phyloP scores from a whole-genome alignment of 2,797 vertebrate species.

The Leuciscus waleckii region DNA sequence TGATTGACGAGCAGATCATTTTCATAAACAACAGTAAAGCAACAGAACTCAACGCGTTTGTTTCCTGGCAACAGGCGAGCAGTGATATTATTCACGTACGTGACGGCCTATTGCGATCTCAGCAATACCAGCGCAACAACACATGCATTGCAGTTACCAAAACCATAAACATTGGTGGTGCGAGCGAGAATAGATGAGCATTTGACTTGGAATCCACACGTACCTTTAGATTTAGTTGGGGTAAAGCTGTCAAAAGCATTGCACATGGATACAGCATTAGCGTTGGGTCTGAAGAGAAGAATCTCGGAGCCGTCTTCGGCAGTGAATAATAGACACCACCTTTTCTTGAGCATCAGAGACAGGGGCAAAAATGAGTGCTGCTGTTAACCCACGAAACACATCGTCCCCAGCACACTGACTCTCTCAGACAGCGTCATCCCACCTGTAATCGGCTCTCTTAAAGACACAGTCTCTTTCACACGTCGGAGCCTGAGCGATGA shows the following conservation, averaged over 20 bases:
- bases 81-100: conserved; percentile 58
- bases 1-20: conserved; percentile 44
- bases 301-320: conserved; percentile 39
- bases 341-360: conserved; percentile 34
- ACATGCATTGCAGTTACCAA: conserved; percentile 12
- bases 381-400: conserved; percentile 48
- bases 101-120: conserved; percentile 50
- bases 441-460: conserved; percentile 63
- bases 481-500: background rate
- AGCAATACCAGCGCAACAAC: background rate
- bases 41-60: conserved; percentile 56
- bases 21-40: conserved; percentile 52
- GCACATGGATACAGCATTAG: conserved; percentile 58
- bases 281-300: conserved; percentile 43
- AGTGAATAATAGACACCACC: conserved; percentile 33
- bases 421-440: conserved; percentile 75
- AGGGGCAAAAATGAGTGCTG: conserved; percentile 28
- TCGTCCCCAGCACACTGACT: conserved; percentile 60
- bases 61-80: conserved; percentile 71
- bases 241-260: conserved; percentile 67
- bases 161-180: background rate
- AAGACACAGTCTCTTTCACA: conserved; percentile 53
- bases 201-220: background rate
- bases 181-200: background rate
- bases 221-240: conserved; percentile 66